Percentiles rank a stretch among this genome's conserved stretches.
phyloP scores from a whole-genome alignment of 2,797 vertebrate genomes.

The Peromyscus aztecus region DNA sequence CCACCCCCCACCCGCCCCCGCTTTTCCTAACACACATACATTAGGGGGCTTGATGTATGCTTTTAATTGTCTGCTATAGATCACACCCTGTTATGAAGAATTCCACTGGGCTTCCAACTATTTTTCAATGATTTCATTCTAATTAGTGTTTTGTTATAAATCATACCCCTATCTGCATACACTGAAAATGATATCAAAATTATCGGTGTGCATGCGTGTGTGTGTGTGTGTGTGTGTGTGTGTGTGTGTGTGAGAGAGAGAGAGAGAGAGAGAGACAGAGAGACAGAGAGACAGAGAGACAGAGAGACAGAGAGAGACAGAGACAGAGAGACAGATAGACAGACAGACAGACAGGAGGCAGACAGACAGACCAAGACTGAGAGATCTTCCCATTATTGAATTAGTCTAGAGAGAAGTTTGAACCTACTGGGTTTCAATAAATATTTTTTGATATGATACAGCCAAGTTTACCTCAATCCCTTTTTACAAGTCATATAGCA shows the following conservation, averaged over 20 bases:
- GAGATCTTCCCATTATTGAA: background rate
- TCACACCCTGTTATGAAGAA: slow-evolving; percentile 71
- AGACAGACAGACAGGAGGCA: background rate
- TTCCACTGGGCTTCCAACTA: slow-evolving; percentile 71
- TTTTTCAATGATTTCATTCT: slow-evolving; percentile 79
- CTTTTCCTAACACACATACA: background rate
- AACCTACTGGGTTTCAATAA: slow-evolving; percentile 14
- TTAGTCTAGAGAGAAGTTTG: slow-evolving; percentile 11
- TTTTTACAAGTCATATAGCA: slow-evolving; percentile 35
- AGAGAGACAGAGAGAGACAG: background rate
- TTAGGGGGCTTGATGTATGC: slow-evolving; percentile 46
- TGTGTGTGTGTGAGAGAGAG: background rate
- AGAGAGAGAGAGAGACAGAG: too few species aligned
- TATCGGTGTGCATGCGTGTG: background rate
- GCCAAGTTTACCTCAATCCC: background rate
- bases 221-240: background rate
- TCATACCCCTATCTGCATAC: slow-evolving; percentile 54
- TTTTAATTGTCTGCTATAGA: slow-evolving; percentile 64
- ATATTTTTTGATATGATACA: slow-evolving; percentile 28
- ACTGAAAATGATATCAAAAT: slow-evolving; percentile 59
- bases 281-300: background rate
- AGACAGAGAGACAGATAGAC: background rate
- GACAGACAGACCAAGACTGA: background rate
- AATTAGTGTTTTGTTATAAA: slow-evolving; percentile 79
- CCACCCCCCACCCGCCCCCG: too few species aligned